A percentile compares a stretch with the other conserved stretches of the same genome.
These are phyloP conservation scores for Saturnia pavonia DNA, from an alignment of 2,888 invertebrate genomes.

Conservation along the genomic window DNA sequence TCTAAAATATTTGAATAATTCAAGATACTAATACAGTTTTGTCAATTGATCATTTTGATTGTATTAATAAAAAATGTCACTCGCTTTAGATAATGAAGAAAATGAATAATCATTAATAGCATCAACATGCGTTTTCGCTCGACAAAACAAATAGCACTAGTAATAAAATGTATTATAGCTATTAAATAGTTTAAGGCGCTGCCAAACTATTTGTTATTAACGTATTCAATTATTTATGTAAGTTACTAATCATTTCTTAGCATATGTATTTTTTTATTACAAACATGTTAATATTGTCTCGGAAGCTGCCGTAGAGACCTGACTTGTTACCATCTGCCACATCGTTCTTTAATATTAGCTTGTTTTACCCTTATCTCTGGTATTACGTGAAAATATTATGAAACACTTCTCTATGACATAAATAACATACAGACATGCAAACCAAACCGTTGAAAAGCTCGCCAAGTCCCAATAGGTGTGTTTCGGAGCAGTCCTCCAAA, in stretches of 20 bases:
- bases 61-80: background rate
- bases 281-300: too few relatives aligned
- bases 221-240: background rate
- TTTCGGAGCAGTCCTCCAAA: too few relatives aligned
- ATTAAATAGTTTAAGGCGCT: background rate
- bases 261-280: too few relatives aligned
- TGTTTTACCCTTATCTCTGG: too few relatives aligned
- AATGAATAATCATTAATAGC: background rate
- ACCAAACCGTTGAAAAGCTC: too few relatives aligned
- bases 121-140: background rate
- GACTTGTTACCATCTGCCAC: too few relatives aligned
- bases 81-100: background rate
- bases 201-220: background rate
- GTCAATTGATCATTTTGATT: background rate
- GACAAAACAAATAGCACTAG: background rate
- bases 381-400: background rate
- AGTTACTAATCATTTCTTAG: background rate
- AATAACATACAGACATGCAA: background rate
- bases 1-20: background rate
- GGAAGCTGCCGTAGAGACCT: too few relatives aligned
- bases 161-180: background rate
- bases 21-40: background rate
- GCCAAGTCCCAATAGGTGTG: too few relatives aligned
- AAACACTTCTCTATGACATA: background rate
- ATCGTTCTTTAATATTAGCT: too few relatives aligned